Conservation (phyloP, 2,113 vertebrate genomes). For the Oophaga pumilio region DNA sequence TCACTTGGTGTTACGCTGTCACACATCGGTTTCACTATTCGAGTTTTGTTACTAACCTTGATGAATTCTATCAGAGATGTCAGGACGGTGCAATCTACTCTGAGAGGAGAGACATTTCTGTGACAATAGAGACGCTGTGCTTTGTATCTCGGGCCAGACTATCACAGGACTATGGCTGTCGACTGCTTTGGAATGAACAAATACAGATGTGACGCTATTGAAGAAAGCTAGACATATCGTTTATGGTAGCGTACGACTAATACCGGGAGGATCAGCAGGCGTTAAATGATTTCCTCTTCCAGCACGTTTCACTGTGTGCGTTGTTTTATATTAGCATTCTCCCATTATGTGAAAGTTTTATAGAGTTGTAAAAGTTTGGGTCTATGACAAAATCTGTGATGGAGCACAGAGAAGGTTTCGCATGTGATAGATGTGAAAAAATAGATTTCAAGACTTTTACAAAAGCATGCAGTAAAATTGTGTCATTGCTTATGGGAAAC, state of each 20-base stretch:
- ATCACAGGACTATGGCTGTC: background rate
- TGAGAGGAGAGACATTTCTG: slow-evolving; percentile 11
- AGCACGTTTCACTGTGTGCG: background rate
- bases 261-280: background rate
- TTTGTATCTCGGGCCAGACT: background rate
- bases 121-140: slow-evolving; percentile 12
- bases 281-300: background rate
- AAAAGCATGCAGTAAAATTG: background rate
- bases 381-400: background rate
- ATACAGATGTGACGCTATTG: background rate
- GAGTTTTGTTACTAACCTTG: slow-evolving; percentile 11
- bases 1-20: slow-evolving; percentile 7
- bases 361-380: background rate
- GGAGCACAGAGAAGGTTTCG: background rate
- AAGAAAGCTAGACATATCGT: background rate
- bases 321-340: background rate
- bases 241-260: background rate
- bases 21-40: slow-evolving; percentile 11
- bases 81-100: background rate
- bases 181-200: background rate
- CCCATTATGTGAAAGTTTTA: background rate
- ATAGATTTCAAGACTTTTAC: background rate
- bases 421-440: background rate
- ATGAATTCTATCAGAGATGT: slow-evolving; percentile 12
- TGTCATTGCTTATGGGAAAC: background rate